Evolutionary conservation across 2,888 invertebrate genomes (phyloP).

Genomic region (Pediacus dermestoides): DNA sequence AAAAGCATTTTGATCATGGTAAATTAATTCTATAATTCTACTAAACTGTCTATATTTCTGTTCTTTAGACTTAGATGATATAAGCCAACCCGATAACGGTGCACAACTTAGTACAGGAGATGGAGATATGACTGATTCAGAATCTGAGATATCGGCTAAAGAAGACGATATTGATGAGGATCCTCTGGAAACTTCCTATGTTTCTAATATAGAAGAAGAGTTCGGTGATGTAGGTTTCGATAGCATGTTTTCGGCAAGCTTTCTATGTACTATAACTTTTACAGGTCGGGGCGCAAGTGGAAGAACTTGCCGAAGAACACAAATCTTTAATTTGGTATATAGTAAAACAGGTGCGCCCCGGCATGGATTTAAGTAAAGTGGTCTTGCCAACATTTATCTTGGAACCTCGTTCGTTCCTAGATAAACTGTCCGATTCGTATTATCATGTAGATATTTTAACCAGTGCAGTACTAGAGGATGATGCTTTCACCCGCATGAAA

Average conservation of each 20-base stretch:
- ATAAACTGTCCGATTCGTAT: slow-evolving; percentile 90
- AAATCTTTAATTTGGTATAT: slow-evolving; percentile 93
- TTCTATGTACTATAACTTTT: slow-evolving; percentile 27
- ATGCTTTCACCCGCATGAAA: slow-evolving; percentile 88
- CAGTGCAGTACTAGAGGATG: slow-evolving; percentile 78
- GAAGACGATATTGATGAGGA: slow-evolving; percentile 54
- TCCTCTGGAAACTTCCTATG: slow-evolving; percentile 59
- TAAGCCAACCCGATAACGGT: slow-evolving; percentile 66
- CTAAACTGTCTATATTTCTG: background rate
- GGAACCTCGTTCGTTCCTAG: slow-evolving; percentile 89
- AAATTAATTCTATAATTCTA: slow-evolving; percentile 31
- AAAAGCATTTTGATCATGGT: slow-evolving; percentile 88
- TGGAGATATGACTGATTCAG: slow-evolving; percentile 57
- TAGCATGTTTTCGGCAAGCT: too few species aligned
- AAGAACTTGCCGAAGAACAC: slow-evolving; percentile 91
- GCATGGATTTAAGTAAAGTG: slow-evolving; percentile 93
- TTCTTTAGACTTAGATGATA: slow-evolving; percentile 65
- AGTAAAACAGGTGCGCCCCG: slow-evolving; percentile 91
- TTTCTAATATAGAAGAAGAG: slow-evolving; percentile 58
- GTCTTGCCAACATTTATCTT: slow-evolving; percentile 92
- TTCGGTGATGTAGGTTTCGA: slow-evolving; percentile 54
- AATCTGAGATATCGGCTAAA: slow-evolving; percentile 60
- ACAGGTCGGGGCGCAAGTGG: slow-evolving; percentile 79
- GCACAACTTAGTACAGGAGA: slow-evolving; percentile 50
- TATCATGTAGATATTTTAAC: slow-evolving; percentile 88